phyloP scores from a whole-genome alignment of 2,113 vertebrate genomes.

The Pteronura brasiliensis region DNA sequence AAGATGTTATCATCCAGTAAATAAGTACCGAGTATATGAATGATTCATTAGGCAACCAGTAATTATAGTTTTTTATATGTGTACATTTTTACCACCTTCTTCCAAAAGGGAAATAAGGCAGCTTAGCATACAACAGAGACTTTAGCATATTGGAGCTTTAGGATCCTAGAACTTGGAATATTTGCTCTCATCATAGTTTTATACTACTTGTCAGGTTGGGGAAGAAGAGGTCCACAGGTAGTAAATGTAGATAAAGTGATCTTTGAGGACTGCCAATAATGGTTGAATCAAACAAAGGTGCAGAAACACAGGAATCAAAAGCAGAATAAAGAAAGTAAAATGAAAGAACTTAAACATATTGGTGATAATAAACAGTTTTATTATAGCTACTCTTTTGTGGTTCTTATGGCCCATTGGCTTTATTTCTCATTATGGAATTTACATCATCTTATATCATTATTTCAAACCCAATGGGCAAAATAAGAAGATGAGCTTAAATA shows the following conservation, averaged over 20 bases:
- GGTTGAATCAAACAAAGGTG: background rate
- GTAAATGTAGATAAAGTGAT: background rate
- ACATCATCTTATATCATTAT: background rate
- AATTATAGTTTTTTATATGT: background rate
- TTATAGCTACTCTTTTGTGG: background rate
- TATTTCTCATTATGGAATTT: constrained; percentile 42
- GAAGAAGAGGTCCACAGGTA: background rate
- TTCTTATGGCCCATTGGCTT: constrained; percentile 25
- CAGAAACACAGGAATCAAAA: background rate
- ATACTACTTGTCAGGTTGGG: background rate
- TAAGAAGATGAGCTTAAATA: background rate
- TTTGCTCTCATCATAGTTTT: background rate
- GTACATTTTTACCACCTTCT: background rate
- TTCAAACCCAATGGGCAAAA: constrained; percentile 13
- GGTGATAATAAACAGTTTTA: background rate
- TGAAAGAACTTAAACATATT: background rate
- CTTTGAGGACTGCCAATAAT: background rate
- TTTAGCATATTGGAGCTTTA: background rate
- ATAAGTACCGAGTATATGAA: background rate
- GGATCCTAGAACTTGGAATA: background rate
- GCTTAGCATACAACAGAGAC: background rate
- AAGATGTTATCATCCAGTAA: background rate
- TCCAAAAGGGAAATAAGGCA: background rate
- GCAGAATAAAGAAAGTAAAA: background rate
- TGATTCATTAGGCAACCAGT: background rate